Conservation (phyloP, 2,888 invertebrate species). For the Lasioglossum figueresi region DNA sequence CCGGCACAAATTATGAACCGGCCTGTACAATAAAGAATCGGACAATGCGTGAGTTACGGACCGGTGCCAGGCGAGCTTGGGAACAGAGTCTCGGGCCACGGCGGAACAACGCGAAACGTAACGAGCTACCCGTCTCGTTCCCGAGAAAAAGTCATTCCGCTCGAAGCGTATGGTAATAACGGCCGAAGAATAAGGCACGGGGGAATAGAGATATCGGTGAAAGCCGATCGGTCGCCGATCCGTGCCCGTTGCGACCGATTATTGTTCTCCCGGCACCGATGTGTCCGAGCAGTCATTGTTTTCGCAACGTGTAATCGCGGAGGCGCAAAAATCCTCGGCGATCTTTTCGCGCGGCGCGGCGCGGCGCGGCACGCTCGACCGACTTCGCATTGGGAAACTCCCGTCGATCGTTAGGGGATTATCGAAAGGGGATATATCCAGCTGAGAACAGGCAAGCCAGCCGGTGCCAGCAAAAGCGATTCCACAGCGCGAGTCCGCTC, state of each 20-base stretch:
- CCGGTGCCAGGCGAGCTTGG: constrained; percentile 26
- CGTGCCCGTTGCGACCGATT: constrained; percentile 46
- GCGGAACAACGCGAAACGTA: constrained; percentile 56
- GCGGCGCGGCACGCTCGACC: constrained; percentile 53
- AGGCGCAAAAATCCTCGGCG: constrained; percentile 56
- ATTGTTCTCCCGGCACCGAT: constrained; percentile 47
- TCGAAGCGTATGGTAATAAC: constrained; percentile 64
- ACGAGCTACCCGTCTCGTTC: constrained; percentile 39
- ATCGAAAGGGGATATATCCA: constrained; percentile 61
- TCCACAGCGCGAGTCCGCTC: neutral
- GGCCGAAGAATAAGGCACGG: constrained; percentile 46
- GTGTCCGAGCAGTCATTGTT: constrained; percentile 53
- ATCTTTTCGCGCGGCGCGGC: constrained; percentile 12
- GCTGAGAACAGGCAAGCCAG: constrained; percentile 43
- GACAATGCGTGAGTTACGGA: constrained; percentile 39
- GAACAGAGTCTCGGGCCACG: neutral
- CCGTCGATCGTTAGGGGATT: constrained; percentile 50
- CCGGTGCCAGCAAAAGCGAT: neutral
- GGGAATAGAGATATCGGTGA: constrained; percentile 68
- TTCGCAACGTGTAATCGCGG: constrained; percentile 64
- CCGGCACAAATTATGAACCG: neutral
- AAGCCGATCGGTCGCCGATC: constrained; percentile 60
- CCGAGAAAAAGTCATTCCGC: constrained; percentile 41
- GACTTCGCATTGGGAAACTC: constrained; percentile 56
- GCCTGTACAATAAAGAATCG: constrained; percentile 15